Evolutionary conservation across 2,113 vertebrate genomes (phyloP), one percentile per base, ranked within the genome.

Genomic region (Kryptolebias marmoratus): DNA sequence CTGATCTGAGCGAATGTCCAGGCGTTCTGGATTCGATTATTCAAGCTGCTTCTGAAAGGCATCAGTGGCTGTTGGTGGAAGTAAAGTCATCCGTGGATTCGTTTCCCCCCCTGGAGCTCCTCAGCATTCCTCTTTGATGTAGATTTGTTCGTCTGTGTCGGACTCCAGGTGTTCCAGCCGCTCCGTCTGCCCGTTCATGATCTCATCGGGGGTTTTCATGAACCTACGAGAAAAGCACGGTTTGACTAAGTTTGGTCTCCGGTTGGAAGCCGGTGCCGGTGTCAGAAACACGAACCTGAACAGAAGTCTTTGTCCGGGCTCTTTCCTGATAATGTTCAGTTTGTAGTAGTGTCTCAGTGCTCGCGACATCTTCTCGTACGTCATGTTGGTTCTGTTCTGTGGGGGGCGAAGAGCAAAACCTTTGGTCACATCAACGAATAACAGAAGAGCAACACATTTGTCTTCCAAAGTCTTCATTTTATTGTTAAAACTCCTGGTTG

Each of bases 261-360:
- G 31, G 22, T 5, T 15, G 18, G 14, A 10, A 55, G n/a, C 12
- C n/a, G 32, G 18, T 1, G 22, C 27, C 0, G 0, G 32, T 44
- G 44, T 10, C 11, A n/a, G 3, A 3, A 11, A 9, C 8, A 9
- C 2, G 5, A 11, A 94, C 94, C 94, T 94, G 93, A 95, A 95
- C 13, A 95, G 83, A 32, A 99, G 96, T 93, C 97, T 96, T 89
- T 99, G 98, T 82, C 98, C 98, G 0, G 98, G 97, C 81, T 99
- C 98, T 88, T 99, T 99, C 91, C 96, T 95, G 95, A 99, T 99
- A 84, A 99, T 99, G 93, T 99, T 99, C 83, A 99, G 93, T 92
- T 99, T 99, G 94, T 99, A 99, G 96, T 99, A 99, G 94, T 99
- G 98, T 94, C 98, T 96, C 89, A 99, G 95, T 81, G 98, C 98